A percentile compares a stretch with the other conserved stretches of the same genome.
These are phyloP conservation scores for Cenopis cana DNA, from an alignment of 2,888 invertebrate genomes.

Conservation along the genomic window DNA sequence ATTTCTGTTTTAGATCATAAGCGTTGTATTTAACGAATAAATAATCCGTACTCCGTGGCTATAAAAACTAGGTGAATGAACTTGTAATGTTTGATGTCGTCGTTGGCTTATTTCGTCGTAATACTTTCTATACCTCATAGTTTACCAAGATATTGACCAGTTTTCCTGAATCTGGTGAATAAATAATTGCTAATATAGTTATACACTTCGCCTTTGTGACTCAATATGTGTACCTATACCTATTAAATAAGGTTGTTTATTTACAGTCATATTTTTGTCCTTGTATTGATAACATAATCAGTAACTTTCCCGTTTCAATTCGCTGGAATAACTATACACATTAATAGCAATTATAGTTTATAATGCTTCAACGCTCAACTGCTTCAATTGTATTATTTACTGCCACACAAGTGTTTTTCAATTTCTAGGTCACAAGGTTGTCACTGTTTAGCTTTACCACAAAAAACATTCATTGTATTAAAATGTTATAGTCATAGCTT, in stretches of 20 bases:
- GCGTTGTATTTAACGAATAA: background rate
- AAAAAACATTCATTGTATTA: background rate
- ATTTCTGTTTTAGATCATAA: background rate
- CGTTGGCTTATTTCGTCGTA: conserved; percentile 50
- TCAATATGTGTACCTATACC: no score
- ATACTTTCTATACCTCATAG: conserved; percentile 49
- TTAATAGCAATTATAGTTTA: background rate
- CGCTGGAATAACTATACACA: background rate
- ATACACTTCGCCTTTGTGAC: background rate
- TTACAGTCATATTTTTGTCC: conserved; percentile 26
- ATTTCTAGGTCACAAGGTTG: conserved; percentile 33
- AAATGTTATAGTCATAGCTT: no score
- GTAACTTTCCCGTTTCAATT: background rate
- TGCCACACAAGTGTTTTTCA: conserved; percentile 34
- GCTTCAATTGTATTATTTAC: background rate
- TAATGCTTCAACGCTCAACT: background rate
- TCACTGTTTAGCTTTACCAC: conserved; percentile 1
- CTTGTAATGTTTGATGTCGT: conserved; percentile 43
- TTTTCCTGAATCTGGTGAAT: background rate
- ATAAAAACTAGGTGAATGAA: conserved; percentile 57
- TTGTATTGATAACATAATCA: conserved; percentile 35
- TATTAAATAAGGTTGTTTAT: conserved; percentile 28
- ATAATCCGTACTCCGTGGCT: background rate
- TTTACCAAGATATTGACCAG: conserved; percentile 12
- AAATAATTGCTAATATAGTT: background rate